A percentile compares a stretch with the other conserved stretches of the same genome.
Evolutionary conservation across 2,113 vertebrate species (phyloP).

Genomic region (Chaetops frenatus): DNA sequence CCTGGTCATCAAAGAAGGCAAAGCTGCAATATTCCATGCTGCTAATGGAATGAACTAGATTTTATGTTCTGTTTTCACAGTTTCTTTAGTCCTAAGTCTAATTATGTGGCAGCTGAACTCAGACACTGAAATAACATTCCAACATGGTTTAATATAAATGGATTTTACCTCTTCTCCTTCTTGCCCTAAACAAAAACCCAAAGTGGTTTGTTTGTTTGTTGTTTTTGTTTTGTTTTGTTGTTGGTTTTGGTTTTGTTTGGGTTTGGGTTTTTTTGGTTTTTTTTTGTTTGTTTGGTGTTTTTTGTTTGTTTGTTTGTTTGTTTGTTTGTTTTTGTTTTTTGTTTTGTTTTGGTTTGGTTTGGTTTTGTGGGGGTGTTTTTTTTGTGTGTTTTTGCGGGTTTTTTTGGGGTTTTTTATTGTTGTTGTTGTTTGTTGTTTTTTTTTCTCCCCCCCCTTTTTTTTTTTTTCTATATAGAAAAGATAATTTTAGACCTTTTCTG

Average conservation of each 20-base stretch:
- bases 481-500: not conserved
- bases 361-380: too few relatives aligned
- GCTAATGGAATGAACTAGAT: not conserved
- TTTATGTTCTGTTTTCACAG: not conserved
- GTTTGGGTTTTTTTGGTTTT: not conserved
- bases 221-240: not conserved
- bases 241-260: too few relatives aligned
- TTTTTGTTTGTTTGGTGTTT: too few relatives aligned
- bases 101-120: not conserved
- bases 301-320: not conserved
- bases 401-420: too few relatives aligned
- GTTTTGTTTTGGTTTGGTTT: too few relatives aligned
- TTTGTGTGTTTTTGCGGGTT: too few relatives aligned
- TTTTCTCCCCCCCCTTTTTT: too few relatives aligned
- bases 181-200: not conserved
- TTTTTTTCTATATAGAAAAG: not conserved
- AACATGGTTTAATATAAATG: not conserved
- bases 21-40: not conserved
- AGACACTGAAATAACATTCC: not conserved
- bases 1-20: not conserved
- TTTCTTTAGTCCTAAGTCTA: not conserved
- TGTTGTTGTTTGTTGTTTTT: too few relatives aligned
- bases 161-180: not conserved
- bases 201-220: not conserved
- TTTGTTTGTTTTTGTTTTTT: too few relatives aligned